Percentiles rank a stretch among this genome's conserved stretches.
phyloP scores from a whole-genome alignment of 2,113 vertebrate genomes.

The Trogon surrucura region DNA sequence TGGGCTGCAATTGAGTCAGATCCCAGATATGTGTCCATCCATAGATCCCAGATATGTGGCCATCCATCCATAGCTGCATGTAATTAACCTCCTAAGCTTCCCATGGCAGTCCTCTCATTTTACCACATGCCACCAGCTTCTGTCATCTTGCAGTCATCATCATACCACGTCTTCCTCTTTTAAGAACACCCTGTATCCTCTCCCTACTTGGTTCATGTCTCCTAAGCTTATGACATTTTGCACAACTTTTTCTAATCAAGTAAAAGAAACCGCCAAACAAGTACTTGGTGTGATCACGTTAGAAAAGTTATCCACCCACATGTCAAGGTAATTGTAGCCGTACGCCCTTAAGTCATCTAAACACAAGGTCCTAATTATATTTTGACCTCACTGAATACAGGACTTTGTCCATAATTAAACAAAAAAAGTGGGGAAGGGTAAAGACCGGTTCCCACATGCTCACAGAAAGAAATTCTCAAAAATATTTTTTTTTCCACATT shows the following conservation, averaged over 20 bases:
- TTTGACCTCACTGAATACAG: neutral
- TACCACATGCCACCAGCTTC: neutral
- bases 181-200: neutral
- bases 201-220: neutral
- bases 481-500: neutral
- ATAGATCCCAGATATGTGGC: neutral
- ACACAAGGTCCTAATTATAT: neutral
- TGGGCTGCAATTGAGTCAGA: neutral
- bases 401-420: neutral
- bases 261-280: neutral
- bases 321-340: neutral
- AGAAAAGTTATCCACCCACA: neutral
- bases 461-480: neutral
- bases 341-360: constrained; percentile 3
- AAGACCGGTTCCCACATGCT: neutral
- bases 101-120: neutral
- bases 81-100: neutral
- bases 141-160: neutral
- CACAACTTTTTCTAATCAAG: neutral
- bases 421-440: neutral
- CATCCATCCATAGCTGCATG: neutral
- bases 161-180: neutral
- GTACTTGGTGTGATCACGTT: neutral
- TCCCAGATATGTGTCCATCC: neutral
- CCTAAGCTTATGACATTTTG: neutral